phyloP scores from a whole-genome alignment of 2,888 invertebrate genomes.

The Quadroppia sp. region DNA sequence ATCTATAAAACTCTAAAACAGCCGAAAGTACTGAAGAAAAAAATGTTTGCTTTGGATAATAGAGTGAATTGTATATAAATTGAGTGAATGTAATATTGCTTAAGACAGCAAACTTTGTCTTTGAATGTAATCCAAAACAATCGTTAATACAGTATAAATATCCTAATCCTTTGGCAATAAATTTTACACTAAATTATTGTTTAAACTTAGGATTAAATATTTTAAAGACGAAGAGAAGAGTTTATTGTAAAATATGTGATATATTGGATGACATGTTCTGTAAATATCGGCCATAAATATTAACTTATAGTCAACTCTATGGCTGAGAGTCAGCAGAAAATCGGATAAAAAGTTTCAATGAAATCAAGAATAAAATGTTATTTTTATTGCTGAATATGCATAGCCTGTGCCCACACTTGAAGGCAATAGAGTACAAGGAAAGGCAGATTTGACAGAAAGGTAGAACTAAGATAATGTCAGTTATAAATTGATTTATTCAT shows the following conservation, averaged over 20 bases:
- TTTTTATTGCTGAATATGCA: constrained; percentile 2
- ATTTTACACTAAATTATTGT: neutral
- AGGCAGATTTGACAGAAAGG: no score
- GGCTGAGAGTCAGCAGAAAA: neutral
- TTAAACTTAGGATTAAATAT: neutral
- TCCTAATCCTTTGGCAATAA: neutral
- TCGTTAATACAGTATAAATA: neutral
- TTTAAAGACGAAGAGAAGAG: neutral
- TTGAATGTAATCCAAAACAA: neutral
- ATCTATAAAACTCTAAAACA: neutral
- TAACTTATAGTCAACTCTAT: neutral
- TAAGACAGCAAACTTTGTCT: constrained; percentile 22
- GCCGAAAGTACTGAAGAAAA: neutral
- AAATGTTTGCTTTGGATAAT: neutral
- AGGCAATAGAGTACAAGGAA: neutral
- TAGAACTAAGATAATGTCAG: no score
- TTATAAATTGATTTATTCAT: neutral
- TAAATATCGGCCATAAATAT: constrained; percentile 10
- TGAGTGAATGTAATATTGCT: no score
- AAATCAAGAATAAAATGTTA: neutral
- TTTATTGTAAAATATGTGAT: neutral
- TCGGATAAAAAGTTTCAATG: neutral
- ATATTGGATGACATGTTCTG: neutral
- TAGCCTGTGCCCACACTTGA: neutral
- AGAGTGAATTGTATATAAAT: neutral